Base-by-base conservation (phyloP, 2,888 invertebrate species). In the Metopia argyrocephala region DNA sequence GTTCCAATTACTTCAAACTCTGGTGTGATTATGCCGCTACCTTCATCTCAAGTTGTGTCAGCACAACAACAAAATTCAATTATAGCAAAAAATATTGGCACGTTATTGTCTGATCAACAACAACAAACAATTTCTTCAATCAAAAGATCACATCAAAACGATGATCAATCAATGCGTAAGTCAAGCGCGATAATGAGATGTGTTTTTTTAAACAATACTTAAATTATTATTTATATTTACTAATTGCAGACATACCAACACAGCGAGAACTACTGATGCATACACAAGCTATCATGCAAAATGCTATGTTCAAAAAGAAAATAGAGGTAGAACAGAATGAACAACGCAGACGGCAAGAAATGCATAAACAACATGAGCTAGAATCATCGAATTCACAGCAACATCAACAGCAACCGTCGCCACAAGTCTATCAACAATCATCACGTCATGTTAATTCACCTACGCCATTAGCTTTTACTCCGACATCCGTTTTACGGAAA, bases 401-500 rank as follows among this genome's bases (percentile, higher is more conserved):
- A 9, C 59, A 59, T 15, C 78, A 71, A 18, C 78, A 61, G 31
- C 56, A 57, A 23, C 20, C 59, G 45, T 20, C 56, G 69, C 81
- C 73, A 52, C 80, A 76, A 57, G 68, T 57, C 45, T 61, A 69
- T 54, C 84, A 83, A 62, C 87, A 80, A 75, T 82, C 84, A 46
- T 82, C 85, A n/a, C 84, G 86, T 7, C 89, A 87, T 70, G 85
- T 85, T 27, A 88, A 88, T 83, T 93, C 94, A 20, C 94, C 94
- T 12, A 93, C 94, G 28, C 95, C 95, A 15, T 93, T 96, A 85
- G 95, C 96, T 23, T 97, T 98, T 91, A 98, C 97, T 0, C 98
- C 98, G 78, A 98, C 97, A 31, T 96, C 97, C 81, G 98, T 98
- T 81, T 92, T 98, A 87, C 93, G 97, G 82, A 97, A 97, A 91